Evolutionary conservation across 2,797 vertebrate species (phyloP).

Genomic region (Darevskia mixta): DNA sequence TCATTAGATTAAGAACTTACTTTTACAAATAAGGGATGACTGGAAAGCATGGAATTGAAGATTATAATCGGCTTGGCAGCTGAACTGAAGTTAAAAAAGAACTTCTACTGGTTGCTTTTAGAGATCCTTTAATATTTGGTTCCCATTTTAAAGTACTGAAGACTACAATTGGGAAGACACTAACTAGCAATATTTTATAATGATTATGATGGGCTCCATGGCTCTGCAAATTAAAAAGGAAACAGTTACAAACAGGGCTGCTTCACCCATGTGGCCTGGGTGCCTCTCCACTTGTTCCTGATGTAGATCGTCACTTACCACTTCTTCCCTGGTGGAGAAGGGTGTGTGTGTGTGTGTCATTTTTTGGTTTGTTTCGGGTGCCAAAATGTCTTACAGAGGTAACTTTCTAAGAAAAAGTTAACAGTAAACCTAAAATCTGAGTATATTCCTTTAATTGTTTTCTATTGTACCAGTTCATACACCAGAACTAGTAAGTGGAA

Average conservation of each 20-base stretch:
- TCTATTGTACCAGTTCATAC: conserved; percentile 65
- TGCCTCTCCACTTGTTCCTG: not conserved
- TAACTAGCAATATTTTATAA: conserved; percentile 41
- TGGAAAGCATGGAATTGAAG: conserved; percentile 66
- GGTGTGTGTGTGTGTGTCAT: too few species aligned
- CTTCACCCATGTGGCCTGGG: not conserved
- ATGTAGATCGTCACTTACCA: not conserved
- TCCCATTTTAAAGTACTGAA: conserved; percentile 66
- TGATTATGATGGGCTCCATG: conserved; percentile 51
- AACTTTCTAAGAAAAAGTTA: not conserved
- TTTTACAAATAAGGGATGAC: conserved; percentile 72
- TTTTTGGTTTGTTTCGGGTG: too few species aligned
- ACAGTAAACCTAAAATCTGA: conserved; percentile 60
- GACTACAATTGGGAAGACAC: conserved; percentile 58
- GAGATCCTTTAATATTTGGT: conserved; percentile 68
- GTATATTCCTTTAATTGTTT: conserved; percentile 60
- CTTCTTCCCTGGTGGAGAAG: too few species aligned
- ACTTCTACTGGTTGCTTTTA: conserved; percentile 41
- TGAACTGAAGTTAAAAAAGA: conserved; percentile 70
- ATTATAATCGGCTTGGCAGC: conserved; percentile 74
- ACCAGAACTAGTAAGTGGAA: conserved; percentile 61
- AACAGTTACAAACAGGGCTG: not conserved
- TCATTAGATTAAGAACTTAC: conserved; percentile 64
- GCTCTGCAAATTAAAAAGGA: not conserved
- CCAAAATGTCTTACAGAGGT: too few species aligned